These are phyloP conservation scores for Mycalesis mineus DNA, from an alignment of 2,888 invertebrate species.

Conservation along the genomic window DNA sequence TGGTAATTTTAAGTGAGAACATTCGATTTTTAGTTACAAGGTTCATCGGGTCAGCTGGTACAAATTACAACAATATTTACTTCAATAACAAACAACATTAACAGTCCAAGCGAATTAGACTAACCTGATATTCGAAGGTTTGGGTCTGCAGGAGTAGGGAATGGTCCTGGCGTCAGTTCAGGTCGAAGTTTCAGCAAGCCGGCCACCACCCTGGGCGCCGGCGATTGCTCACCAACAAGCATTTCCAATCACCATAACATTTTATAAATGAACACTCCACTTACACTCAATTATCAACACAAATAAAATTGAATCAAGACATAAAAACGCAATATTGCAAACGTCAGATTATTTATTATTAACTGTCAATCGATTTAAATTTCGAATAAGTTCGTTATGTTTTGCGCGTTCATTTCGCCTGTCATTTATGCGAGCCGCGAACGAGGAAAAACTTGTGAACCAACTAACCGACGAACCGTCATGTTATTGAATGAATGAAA, in stretches of 20 bases:
- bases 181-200: slow-evolving; percentile 70
- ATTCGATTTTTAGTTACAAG: too few relatives aligned
- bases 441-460: slow-evolving; percentile 30
- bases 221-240: slow-evolving; percentile 73
- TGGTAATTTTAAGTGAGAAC: too few relatives aligned
- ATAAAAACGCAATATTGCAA: slow-evolving; percentile 22
- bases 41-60: too few relatives aligned
- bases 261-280: slow-evolving; percentile 52
- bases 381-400: slow-evolving; percentile 67
- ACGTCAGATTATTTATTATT: slow-evolving; percentile 30
- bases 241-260: slow-evolving; percentile 65
- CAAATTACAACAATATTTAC: too few relatives aligned
- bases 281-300: slow-evolving; percentile 29
- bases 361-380: slow-evolving; percentile 61
- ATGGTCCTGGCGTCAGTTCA: slow-evolving; percentile 68
- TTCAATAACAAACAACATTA: too few relatives aligned
- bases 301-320: slow-evolving; percentile 38
- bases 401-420: slow-evolving; percentile 48
- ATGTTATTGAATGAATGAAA: slow-evolving; percentile 61
- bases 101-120: slow-evolving; percentile 22
- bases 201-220: slow-evolving; percentile 76
- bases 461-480: slow-evolving; percentile 53
- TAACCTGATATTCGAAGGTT: slow-evolving; percentile 70
- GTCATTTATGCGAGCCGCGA: slow-evolving; percentile 28
- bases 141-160: slow-evolving; percentile 64